phyloP scores from a whole-genome alignment of 1,140 invertebrate species.

The Eupristina koningsbergeri region DNA sequence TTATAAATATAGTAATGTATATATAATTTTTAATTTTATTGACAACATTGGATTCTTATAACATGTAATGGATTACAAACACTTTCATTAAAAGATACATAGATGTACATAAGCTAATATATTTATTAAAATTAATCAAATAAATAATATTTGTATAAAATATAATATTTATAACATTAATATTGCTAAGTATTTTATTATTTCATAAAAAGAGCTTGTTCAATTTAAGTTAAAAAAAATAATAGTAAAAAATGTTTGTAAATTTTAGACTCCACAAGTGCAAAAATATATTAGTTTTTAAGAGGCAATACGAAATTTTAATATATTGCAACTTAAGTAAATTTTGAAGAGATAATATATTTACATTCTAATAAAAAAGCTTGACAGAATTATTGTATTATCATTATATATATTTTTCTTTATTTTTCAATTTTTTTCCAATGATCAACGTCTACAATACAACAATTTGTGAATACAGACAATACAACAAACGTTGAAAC shows the following conservation, averaged over 20 bases:
- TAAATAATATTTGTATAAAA: neutral
- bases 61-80: conserved; percentile 65
- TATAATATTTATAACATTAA: neutral
- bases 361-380: conserved; percentile 17
- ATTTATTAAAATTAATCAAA: neutral
- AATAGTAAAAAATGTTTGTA: neutral
- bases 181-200: too few species aligned
- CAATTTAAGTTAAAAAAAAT: neutral
- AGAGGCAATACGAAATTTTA: conserved; percentile 12
- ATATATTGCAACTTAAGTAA: conserved; percentile 15
- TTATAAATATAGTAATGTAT: too few species aligned
- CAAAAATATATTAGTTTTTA: neutral
- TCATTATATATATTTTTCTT: conserved; percentile 6
- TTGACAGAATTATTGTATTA: conserved; percentile 33
- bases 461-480: conserved; percentile 29
- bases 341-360: conserved; percentile 41
- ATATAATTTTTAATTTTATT: conserved; percentile 60
- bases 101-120: conserved; percentile 63
- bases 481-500: conserved; percentile 36
- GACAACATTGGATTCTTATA: conserved; percentile 69
- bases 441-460: conserved; percentile 38
- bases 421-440: conserved; percentile 34
- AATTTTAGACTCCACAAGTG: too few species aligned
- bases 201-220: too few species aligned
- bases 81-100: conserved; percentile 63